Conservation (phyloP, 2,113 vertebrate genomes). For the Herpailurus yagouaroundi region DNA sequence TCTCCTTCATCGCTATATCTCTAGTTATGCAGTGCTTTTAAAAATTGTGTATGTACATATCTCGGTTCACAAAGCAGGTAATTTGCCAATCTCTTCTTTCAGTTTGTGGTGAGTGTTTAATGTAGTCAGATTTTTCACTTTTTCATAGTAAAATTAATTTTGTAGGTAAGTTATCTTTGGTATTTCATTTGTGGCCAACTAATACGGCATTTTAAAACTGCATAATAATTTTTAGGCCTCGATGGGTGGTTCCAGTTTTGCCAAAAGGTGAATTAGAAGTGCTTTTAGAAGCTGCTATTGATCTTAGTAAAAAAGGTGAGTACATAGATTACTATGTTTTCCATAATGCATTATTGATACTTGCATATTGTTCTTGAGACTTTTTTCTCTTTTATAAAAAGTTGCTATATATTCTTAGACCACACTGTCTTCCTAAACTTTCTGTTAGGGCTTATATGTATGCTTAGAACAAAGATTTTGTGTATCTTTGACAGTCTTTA, state of each 20-base stretch:
- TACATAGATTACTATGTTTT: neutral
- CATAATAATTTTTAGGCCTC: slow-evolving; percentile 88
- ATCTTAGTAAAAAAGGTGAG: slow-evolving; percentile 98
- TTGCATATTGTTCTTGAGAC: neutral
- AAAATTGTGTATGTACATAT: neutral
- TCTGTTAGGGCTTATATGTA: neutral
- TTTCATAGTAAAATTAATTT: neutral
- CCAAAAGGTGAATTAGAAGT: slow-evolving; percentile 99
- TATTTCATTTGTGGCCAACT: neutral
- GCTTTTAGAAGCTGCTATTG: slow-evolving; percentile 99
- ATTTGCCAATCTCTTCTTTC: neutral
- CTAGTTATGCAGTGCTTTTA: neutral
- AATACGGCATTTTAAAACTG: neutral
- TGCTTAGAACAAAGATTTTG: no score
- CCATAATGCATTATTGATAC: neutral
- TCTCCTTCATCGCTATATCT: neutral
- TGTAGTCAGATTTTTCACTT: neutral
- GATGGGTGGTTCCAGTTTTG: slow-evolving; percentile 98
- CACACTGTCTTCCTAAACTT: neutral
- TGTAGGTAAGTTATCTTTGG: neutral
- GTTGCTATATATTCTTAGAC: neutral
- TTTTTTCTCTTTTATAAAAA: neutral
- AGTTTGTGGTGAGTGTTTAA: neutral
- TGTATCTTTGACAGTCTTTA: neutral
- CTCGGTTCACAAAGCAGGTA: neutral